A percentile compares a stretch with the other conserved stretches of the same genome.
Evolutionary conservation across 2,113 vertebrate genomes (phyloP).

Genomic region (Heterochromis multidens): DNA sequence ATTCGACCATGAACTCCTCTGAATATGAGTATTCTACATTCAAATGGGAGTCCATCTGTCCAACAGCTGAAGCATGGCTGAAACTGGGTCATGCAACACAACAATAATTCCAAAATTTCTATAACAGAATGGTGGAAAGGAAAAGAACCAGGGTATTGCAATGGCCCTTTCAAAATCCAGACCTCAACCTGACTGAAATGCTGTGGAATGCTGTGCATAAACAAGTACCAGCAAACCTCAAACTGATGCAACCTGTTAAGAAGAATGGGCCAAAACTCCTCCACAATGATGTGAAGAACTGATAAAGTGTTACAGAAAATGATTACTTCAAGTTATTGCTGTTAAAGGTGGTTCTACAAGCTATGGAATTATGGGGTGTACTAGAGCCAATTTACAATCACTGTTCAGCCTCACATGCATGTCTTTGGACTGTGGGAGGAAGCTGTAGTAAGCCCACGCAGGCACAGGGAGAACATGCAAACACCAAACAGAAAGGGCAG

Average conservation of each 20-base stretch:
- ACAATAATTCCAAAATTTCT: rapidly evolving
- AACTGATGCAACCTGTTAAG: not conserved
- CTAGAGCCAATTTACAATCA: not conserved
- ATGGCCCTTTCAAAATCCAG: not conserved
- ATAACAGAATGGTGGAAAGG: not conserved
- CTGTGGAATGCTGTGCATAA: not conserved
- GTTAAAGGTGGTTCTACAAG: not conserved
- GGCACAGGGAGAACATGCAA: not conserved
- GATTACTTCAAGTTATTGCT: not conserved
- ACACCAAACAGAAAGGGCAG: rapidly evolving
- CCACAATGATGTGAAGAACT: not conserved
- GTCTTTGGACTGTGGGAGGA: not conserved
- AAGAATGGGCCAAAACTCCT: not conserved
- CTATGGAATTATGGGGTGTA: not conserved
- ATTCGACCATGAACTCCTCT: not conserved
- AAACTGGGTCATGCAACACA: not conserved
- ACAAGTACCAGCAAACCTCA: not conserved
- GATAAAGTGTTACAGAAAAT: not conserved
- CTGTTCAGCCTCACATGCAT: too few species aligned
- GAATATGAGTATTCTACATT: not conserved
- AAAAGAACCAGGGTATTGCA: not conserved
- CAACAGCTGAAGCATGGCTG: not conserved
- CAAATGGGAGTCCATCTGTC: not conserved
- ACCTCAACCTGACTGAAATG: not conserved
- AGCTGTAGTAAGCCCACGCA: not conserved